A percentile compares a stretch with the other conserved stretches of the same genome.
Conservation (phyloP, 2,113 vertebrate genomes). For the Cochlearius cochlearius region DNA sequence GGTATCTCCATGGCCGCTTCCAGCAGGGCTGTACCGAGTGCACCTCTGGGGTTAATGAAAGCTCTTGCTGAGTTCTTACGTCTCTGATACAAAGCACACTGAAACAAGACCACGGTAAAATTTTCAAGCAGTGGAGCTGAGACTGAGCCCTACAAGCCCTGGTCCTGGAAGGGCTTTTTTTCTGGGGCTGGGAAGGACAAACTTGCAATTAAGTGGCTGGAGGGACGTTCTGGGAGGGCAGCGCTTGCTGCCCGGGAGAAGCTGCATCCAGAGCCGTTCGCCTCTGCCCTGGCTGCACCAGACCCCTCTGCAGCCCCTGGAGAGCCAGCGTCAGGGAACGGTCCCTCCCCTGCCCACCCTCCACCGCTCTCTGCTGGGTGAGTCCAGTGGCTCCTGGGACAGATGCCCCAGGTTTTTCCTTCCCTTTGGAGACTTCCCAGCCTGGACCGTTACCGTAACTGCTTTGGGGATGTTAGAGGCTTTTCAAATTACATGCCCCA, state of each 20-base stretch:
- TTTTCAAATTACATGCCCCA: neutral
- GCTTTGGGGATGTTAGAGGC: neutral
- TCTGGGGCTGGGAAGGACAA: neutral
- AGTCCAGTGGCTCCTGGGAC: neutral
- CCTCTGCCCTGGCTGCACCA: neutral
- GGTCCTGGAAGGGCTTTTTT: neutral
- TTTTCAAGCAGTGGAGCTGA: neutral
- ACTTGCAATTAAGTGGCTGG: neutral
- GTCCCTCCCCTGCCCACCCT: neutral
- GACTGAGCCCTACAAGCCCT: neutral
- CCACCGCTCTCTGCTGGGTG: accelerated
- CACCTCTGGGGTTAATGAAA: neutral
- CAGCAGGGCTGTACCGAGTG: neutral
- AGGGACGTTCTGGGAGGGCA: neutral
- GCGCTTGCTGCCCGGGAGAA: neutral
- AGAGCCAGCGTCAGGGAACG: neutral
- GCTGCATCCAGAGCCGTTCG: neutral
- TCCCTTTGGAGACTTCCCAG: neutral
- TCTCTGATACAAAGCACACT: neutral
- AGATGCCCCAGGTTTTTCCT: neutral
- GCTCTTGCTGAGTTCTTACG: neutral
- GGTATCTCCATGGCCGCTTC: neutral
- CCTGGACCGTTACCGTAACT: accelerated
- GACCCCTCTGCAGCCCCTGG: neutral
- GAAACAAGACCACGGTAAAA: neutral